These are phyloP conservation scores for Spatulosminthurus flaviceps DNA, from an alignment of 2,888 invertebrate species.

Conservation along the genomic window DNA sequence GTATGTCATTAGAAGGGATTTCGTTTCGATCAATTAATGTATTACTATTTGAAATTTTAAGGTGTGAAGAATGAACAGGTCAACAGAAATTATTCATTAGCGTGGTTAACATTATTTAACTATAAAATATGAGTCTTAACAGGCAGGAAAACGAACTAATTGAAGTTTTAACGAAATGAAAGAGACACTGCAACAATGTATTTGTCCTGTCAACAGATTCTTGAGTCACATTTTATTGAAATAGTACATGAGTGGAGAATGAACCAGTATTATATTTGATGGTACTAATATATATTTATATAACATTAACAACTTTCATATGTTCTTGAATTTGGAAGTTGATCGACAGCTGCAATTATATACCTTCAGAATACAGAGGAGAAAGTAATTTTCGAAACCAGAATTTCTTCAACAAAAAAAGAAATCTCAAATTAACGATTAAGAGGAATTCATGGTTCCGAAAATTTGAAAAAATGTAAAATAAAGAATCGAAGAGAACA, in stretches of 20 bases:
- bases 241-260: conserved; percentile 32
- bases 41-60: too few species aligned
- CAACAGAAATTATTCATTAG: too few species aligned
- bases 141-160: too few species aligned
- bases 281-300: conserved; percentile 11
- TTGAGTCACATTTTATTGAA: conserved; percentile 37
- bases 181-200: background rate
- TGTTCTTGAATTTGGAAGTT: conserved; percentile 32
- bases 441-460: conserved; percentile 37
- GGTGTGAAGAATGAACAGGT: too few species aligned
- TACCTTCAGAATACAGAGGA: conserved; percentile 31
- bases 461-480: conserved; percentile 25
- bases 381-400: conserved; percentile 25
- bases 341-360: conserved; percentile 34
- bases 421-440: conserved; percentile 24
- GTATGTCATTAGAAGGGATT: too few species aligned
- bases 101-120: too few species aligned
- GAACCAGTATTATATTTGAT: background rate
- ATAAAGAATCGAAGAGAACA: conserved; percentile 28
- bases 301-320: conserved; percentile 27
- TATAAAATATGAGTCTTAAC: too few species aligned
- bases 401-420: conserved; percentile 24
- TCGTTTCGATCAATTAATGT: too few species aligned
- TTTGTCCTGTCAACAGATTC: conserved; percentile 33
- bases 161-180: too few species aligned